Base-by-base conservation (phyloP, 2,797 vertebrate species). In the Chelmon rostratus region DNA sequence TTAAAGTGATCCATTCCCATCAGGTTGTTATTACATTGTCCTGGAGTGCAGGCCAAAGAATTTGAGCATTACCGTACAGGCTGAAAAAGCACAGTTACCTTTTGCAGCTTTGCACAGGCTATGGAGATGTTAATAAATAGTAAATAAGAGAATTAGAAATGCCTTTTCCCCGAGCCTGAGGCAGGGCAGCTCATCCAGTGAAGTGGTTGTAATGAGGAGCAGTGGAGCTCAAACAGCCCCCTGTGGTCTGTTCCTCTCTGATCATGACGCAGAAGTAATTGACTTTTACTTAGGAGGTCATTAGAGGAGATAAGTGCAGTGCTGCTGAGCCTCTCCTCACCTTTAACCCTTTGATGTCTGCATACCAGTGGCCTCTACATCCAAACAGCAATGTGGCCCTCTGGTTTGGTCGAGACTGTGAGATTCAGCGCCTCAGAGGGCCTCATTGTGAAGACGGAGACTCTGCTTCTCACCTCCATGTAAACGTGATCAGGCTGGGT, bases 221-320 rank as follows among this genome's bases (percentile, higher is more conserved):
- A 86, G 79, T 75, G 70, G 78, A 78, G 90, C 88, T 89, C 76
- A 90, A 90, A 77, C 86, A 78, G 85, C 88, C 88, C 88, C 93
- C 93, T 38, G 84, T 79, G 83, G 92, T 81, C 89, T 84, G 86
- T 40, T 87, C 77, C 83, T 91, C 88, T 95, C 92, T 94, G 94
- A 95, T 95, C 95, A 95, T 40, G 58, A 90, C 66, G 93, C 93
- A 95, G 95, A 95, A 96, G 93, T 94, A 95, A 96, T 94, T 88
- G 93, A 95, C 93, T 95, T 95, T 94, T 91, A 92, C 86, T 94
- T 88, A 84, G 82, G 80, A 82, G 94, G 91, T 95, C 89, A 95
- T 94, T 93, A 94, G 89, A 88, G 79, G 88, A 93, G 92, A 93
- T 93, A 90, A 94, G 91, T 87, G 67, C 89, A 75, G 82, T 62